Evolutionary conservation across 2,113 vertebrate species (phyloP).

Genomic region (Saccopteryx leptura): DNA sequence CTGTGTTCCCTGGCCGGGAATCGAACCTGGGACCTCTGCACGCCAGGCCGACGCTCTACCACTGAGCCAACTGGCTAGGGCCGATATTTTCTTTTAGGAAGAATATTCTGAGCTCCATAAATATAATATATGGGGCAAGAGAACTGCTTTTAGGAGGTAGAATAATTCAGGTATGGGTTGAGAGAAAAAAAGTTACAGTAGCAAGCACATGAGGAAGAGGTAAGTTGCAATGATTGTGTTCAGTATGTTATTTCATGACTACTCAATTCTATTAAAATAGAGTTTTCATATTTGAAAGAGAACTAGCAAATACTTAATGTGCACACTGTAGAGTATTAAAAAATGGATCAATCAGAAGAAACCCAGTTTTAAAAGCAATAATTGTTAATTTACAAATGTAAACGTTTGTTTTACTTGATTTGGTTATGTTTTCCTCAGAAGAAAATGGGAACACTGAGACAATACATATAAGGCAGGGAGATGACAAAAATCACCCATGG

Average conservation of each 20-base stretch:
- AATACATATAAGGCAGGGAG: fast-evolving
- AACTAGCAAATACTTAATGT: background rate
- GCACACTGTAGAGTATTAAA: background rate
- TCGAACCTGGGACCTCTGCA: too few relatives aligned
- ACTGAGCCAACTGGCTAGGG: too few relatives aligned
- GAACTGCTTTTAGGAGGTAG: background rate
- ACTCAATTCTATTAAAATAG: background rate
- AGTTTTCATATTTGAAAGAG: background rate
- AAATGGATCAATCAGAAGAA: too few relatives aligned
- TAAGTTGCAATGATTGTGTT: background rate
- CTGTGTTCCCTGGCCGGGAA: too few relatives aligned
- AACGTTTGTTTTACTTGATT: background rate
- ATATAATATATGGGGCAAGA: background rate
- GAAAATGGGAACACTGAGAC: background rate
- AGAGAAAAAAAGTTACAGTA: background rate
- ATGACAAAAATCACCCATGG: background rate
- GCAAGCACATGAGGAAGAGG: fast-evolving
- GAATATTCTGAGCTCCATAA: background rate
- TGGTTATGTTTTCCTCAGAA: background rate
- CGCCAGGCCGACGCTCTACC: too few relatives aligned
- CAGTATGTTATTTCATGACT: background rate
- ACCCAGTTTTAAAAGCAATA: background rate
- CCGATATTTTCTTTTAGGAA: background rate
- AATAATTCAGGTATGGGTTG: background rate
- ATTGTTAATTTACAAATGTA: background rate